Evolutionary conservation across 37 sponge, comb jelly and placozoan species (phyloP), one percentile per base, ranked within the genome.

Genomic region (Bolinopsis microptera): DNA sequence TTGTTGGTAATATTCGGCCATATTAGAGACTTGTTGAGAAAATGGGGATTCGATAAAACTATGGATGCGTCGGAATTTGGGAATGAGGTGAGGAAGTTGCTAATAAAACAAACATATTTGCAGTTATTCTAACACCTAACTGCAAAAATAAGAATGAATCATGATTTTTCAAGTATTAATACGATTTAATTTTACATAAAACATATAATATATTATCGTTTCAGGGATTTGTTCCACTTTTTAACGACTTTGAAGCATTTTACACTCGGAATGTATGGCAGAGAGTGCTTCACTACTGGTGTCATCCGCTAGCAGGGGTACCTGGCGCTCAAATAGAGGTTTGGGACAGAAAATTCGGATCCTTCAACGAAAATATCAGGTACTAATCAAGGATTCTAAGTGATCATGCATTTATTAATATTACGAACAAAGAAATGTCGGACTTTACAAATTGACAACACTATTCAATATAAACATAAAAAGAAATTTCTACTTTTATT

Each of bases 271-370:
- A 97, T 94, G 33, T 97, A 27, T 99, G 96, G 77, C 86, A 94
- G 35, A 83, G 95, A 23, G 68, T 96, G 8, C 88, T 95, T 23
- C 96, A 97, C 93, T 95, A 95, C 83, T 99, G 95, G 95, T 93
- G 96, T 76, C 94, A 96, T 69, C 99, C 99, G 34, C 93, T 99
- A 5, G 93, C 95, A 69, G 94, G 97, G 39, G 77, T 76, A 9
- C 97, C 99, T 0, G 96, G 98, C 0, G 95, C 96, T 9, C 39
- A 95, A 30, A 83, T 97, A 32, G 99, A 99, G 69, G 67, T 99
- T 0, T 90, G 95, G 92, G 96, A 97, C 92, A 86, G 99, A 24
- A 76, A 86, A 61, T 96, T 96, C 72, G 95, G 95, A 39, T 94
- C 97, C 68, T 61, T 94, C 80, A 96, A 96, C 95, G 95, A 95